Conservation (phyloP, 2,888 invertebrate species). For the Andrena camellia region DNA sequence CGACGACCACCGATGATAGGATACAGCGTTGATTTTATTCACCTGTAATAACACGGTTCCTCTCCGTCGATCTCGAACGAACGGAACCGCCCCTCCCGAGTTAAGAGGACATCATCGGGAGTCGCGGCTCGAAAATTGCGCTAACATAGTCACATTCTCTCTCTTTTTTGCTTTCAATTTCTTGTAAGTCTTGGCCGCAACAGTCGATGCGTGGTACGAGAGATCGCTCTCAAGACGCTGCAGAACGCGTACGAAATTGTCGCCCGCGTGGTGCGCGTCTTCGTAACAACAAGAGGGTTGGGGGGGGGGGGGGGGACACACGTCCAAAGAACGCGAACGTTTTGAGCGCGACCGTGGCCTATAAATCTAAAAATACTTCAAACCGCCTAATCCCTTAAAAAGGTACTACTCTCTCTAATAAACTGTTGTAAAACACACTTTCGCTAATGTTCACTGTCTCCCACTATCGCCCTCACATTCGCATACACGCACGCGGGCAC, state of each 20-base stretch:
- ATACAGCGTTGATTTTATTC: neutral
- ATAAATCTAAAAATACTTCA: conserved; percentile 66
- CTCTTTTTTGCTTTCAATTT: neutral
- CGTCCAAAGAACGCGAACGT: conserved; percentile 30
- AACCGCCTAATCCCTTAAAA: conserved; percentile 63
- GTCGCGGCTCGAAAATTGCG: conserved; percentile 14
- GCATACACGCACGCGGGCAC: neutral
- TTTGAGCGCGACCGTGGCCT: conserved; percentile 53
- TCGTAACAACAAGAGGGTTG: conserved; percentile 19
- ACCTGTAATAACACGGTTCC: neutral
- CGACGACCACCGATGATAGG: neutral
- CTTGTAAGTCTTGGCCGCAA: neutral
- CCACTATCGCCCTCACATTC: neutral
- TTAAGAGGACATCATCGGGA: conserved; percentile 3
- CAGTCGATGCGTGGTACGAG: conserved; percentile 5
- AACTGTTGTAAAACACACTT: conserved; percentile 44
- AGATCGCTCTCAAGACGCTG: conserved; percentile 20
- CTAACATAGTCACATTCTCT: conserved; percentile 4
- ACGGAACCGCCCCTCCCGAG: conserved; percentile 7
- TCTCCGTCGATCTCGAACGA: neutral
- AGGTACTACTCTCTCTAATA: conserved; percentile 47
- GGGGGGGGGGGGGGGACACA: neutral
- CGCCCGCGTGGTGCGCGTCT: neutral
- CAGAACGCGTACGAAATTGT: conserved; percentile 5
- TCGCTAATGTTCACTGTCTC: conserved; percentile 28